Evolutionary conservation across 1,140 invertebrate genomes (phyloP).

Genomic region (Rhysida immarginata): DNA sequence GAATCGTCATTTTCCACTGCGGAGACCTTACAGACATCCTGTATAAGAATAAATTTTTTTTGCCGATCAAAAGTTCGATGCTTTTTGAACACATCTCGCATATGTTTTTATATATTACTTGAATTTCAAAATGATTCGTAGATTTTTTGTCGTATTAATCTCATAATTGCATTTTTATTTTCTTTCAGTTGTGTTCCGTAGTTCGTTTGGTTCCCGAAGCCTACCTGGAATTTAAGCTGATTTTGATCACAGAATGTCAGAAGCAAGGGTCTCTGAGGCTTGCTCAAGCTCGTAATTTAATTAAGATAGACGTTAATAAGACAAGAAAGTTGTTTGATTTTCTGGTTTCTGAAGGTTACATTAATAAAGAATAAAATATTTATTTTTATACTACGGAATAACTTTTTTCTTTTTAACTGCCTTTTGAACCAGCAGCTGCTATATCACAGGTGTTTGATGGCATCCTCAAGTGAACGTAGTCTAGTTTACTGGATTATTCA

Average conservation of each 20-base stretch:
- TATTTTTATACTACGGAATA: conserved; percentile 1
- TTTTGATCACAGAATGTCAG: conserved; percentile 55
- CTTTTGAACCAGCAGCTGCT: too few relatives aligned
- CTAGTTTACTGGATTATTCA: too few relatives aligned
- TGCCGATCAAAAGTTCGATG: neutral
- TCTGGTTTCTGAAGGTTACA: conserved; percentile 50
- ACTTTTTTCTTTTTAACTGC: too few relatives aligned
- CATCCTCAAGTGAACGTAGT: too few relatives aligned
- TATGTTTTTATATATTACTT: neutral
- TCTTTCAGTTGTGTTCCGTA: conserved; percentile 45
- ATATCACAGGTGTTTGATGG: too few relatives aligned
- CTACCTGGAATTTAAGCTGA: conserved; percentile 57
- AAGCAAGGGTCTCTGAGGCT: conserved; percentile 51
- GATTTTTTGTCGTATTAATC: neutral
- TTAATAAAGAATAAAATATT: conserved; percentile 28
- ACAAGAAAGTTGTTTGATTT: conserved; percentile 78
- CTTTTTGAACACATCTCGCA: neutral
- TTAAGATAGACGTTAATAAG: conserved; percentile 90
- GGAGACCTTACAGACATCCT: neutral
- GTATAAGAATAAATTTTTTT: neutral
- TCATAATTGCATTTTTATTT: neutral
- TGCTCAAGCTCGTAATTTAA: conserved; percentile 57
- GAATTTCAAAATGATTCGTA: neutral
- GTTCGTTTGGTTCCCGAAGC: conserved; percentile 54
- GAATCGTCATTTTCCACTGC: neutral